Base-by-base conservation (phyloP, 53 echinoderm and acorn worm genomes). In the Holothuria scabra region DNA sequence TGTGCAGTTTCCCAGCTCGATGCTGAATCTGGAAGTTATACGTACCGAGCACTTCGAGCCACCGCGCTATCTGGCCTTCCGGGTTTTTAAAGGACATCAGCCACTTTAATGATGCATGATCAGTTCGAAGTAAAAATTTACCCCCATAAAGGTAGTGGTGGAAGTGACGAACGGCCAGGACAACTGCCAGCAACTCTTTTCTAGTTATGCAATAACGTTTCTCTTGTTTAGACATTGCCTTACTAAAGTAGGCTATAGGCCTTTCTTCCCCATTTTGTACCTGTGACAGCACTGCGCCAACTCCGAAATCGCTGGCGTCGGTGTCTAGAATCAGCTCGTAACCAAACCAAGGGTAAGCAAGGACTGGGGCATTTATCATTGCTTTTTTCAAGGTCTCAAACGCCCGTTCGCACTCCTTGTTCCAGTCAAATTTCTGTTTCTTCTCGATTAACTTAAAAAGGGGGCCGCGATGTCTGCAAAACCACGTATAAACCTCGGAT, bases 401-500 rank as follows among this genome's bases (percentile, higher is more conserved):
- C 0, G 90, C 76, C 46, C 46, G 26, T 44, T 82, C 65, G 63
- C 72, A 72, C 16, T 90, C 86, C 28, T 81, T 26, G 11, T 59
- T 82, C 90, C 90, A 90, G 1, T 64, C 56, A 29, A 70, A 90
- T 20, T 60, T 32, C 23, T 58, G 81, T 38, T 86, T 52, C 69
- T 90, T 90, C 28, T 86, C 86, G 4, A 76, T 90, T 26, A 90
- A 61, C 55, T 35, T 57, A 44, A 80, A 81, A 11, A 90, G 33
- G 90, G 90, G 23, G 29, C 25, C 16, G 68, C 84, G 22, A 88
- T 84, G 31, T 84, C 11, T 11, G 33, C 59, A 66, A 86, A 86
- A 1, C 82, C 65, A n/a, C 56, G 69, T 3, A 86, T 32, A 38
- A 82, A 90, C 65, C 66, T n/a, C 37, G 63, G 56, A 60, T 74